Percentiles rank a stretch among this genome's conserved stretches.
phyloP scores from a whole-genome alignment of 2,797 vertebrate genomes.

The Artibeus jamaicensis region DNA sequence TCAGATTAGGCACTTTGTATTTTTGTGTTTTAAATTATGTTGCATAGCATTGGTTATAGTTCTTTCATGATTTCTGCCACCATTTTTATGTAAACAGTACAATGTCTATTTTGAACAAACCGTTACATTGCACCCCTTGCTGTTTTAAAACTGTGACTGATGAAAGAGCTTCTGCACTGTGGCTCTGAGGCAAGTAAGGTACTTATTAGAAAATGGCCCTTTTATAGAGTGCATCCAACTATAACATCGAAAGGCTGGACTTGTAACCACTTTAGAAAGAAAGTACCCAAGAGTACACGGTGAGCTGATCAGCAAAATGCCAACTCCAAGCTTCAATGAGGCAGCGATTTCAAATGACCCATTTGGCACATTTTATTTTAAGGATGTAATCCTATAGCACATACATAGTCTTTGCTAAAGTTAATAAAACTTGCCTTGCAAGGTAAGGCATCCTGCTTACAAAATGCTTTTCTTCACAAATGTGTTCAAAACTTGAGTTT shows the following conservation, averaged over 20 bases:
- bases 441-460: constrained; percentile 57
- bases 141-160: constrained; percentile 40
- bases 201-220: constrained; percentile 35
- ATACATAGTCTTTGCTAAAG: constrained; percentile 43
- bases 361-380: constrained; percentile 59
- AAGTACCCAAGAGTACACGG: constrained; percentile 3
- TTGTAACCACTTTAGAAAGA: constrained; percentile 49
- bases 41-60: neutral
- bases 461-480: constrained; percentile 48
- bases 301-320: constrained; percentile 46
- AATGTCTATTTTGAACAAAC: neutral
- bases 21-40: neutral
- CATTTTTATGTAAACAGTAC: neutral
- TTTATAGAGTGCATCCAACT: constrained; percentile 36
- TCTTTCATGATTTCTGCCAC: constrained; percentile 13
- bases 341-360: constrained; percentile 65
- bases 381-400: constrained; percentile 30
- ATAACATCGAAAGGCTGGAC: neutral
- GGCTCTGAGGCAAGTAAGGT: constrained; percentile 25
- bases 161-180: constrained; percentile 43
- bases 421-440: constrained; percentile 66
- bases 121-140: neutral
- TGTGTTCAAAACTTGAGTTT: constrained; percentile 60
- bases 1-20: constrained; percentile 23
- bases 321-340: constrained; percentile 54